These are phyloP conservation scores for Speoplatyrhinus poulsoni DNA, from an alignment of 2,113 vertebrate species.

Conservation along the genomic window DNA sequence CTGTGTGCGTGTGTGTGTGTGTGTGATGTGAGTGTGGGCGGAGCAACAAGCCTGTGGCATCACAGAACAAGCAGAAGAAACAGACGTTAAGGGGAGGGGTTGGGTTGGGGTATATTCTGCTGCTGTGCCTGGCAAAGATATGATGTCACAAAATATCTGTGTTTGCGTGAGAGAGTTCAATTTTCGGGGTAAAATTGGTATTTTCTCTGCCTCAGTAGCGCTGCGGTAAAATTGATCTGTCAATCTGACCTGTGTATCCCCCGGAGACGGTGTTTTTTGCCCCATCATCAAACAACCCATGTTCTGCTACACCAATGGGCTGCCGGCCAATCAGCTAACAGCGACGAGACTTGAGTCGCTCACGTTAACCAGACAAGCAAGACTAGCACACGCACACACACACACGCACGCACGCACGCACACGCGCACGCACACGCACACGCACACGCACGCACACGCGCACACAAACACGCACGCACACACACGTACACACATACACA, in stretches of 20 bases:
- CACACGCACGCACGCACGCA: neutral
- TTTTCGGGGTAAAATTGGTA: slow-evolving; percentile 19
- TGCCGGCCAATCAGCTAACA: slow-evolving; percentile 32
- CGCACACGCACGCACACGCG: neutral
- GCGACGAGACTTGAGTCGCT: slow-evolving; percentile 13
- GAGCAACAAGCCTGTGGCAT: neutral
- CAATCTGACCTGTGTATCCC: slow-evolving; percentile 43
- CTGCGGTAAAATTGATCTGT: slow-evolving; percentile 48
- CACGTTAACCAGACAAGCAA: neutral
- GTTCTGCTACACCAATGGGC: slow-evolving; percentile 55
- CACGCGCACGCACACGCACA: neutral
- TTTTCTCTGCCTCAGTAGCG: slow-evolving; percentile 19
- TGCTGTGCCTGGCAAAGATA: neutral
- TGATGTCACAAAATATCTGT: neutral
- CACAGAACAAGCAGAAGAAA: too few species aligned
- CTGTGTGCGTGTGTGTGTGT: neutral
- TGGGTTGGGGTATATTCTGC: neutral
- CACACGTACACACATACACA: slow-evolving; percentile 7
- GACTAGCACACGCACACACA: slow-evolving; percentile 2
- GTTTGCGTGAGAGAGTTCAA: neutral
- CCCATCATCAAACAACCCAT: slow-evolving; percentile 48
- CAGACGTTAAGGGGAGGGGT: too few species aligned
- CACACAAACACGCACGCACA: slow-evolving; percentile 19
- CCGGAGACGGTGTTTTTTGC: slow-evolving; percentile 44
- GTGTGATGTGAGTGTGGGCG: slow-evolving; percentile 16